Conservation (phyloP, 2,113 vertebrate genomes). For the Nothobranchius kuhntae region DNA sequence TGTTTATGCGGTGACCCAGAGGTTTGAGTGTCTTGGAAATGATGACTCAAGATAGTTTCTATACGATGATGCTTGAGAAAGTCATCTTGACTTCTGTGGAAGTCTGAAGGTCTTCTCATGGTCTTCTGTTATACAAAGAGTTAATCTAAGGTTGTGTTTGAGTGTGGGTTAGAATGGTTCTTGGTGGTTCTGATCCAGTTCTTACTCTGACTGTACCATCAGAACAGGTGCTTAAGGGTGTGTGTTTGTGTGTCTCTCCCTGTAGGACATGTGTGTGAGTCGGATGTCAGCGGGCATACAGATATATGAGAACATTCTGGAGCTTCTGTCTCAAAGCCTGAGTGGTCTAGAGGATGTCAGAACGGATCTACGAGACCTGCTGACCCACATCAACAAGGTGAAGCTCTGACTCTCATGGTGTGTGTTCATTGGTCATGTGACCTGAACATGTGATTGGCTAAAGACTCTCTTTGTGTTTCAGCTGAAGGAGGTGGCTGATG, state of each 20-base stretch:
- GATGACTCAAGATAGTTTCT: no score
- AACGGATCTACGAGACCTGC: slow-evolving; percentile 64
- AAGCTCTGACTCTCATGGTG: not conserved
- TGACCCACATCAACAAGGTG: slow-evolving; percentile 61
- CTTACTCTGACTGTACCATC: no score
- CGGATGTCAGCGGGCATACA: slow-evolving; percentile 47
- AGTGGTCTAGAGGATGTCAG: slow-evolving; percentile 31
- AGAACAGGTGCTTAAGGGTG: no score
- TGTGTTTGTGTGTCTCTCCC: slow-evolving; percentile 6
- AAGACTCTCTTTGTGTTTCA: slow-evolving; percentile 29
- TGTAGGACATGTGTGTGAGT: slow-evolving; percentile 64
- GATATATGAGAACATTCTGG: slow-evolving; percentile 63
- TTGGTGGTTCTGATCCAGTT: no score
- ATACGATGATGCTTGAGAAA: no score
- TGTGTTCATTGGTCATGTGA: not conserved
- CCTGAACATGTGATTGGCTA: not conserved
- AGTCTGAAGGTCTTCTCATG: no score
- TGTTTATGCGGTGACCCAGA: no score
- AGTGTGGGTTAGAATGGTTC: no score
- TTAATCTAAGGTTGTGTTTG: no score
- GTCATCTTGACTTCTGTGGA: no score
- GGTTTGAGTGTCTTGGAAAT: no score
- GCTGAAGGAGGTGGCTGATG: slow-evolving; percentile 51
- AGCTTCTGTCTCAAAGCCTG: slow-evolving; percentile 14
- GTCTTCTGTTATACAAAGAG: no score